phyloP scores from a whole-genome alignment of 2,797 vertebrate genomes.

The Botia kubotai region DNA sequence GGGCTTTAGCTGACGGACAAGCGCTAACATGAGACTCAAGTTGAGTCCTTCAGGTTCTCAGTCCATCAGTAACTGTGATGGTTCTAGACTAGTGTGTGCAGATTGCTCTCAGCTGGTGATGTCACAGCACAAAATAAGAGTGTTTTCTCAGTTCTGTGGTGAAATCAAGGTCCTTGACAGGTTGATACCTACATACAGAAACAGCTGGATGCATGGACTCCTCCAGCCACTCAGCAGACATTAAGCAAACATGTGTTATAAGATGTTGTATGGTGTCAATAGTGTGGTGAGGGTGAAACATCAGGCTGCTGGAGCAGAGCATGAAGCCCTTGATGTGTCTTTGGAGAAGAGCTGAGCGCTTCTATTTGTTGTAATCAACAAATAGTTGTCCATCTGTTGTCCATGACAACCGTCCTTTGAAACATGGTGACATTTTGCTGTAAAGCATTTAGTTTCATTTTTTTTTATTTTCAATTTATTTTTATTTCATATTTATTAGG shows the following conservation, averaged over 20 bases:
- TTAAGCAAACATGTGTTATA: too few relatives aligned
- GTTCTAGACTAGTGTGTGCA: constrained; percentile 31
- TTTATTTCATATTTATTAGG: constrained; percentile 8
- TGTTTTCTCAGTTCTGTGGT: neutral
- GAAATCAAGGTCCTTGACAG: constrained; percentile 35
- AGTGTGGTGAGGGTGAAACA: neutral
- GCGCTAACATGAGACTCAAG: constrained; percentile 1
- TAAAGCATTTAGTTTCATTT: neutral
- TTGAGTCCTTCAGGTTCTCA: constrained; percentile 35
- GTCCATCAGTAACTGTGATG: constrained; percentile 26
- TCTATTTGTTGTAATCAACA: neutral
- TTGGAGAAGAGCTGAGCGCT: neutral
- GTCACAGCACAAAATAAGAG: neutral
- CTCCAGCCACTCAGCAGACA: constrained; percentile 41
- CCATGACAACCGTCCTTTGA: neutral
- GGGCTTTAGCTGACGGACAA: constrained; percentile 26
- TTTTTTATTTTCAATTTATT: constrained; percentile 1
- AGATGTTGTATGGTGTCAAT: too few relatives aligned
- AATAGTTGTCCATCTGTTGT: constrained; percentile 1
- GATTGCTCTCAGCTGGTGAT: constrained; percentile 42
- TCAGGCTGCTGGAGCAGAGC: neutral
- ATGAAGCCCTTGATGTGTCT: neutral
- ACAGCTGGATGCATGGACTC: constrained; percentile 15
- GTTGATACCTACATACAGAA: neutral
- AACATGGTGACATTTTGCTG: constrained; percentile 14